Evolutionary conservation across 2,797 vertebrate genomes (phyloP).

Genomic region (Etheostoma nigrum): DNA sequence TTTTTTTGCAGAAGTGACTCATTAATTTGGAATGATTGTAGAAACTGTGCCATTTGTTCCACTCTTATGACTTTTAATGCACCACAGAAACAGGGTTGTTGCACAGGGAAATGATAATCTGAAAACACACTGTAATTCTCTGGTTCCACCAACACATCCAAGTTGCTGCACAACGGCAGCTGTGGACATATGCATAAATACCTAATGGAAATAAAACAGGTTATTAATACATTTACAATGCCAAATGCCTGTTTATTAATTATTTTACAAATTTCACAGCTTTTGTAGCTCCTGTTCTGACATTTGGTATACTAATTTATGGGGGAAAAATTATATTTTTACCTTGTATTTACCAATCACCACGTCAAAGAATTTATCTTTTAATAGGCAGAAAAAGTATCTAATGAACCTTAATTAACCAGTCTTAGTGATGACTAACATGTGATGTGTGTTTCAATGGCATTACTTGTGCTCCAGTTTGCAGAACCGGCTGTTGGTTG

Average conservation of each 20-base stretch:
- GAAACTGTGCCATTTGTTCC: conserved; percentile 81
- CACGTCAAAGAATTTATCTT: conserved; percentile 14
- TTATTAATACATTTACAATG: conserved; percentile 17
- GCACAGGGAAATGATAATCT: conserved; percentile 69
- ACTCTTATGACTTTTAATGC: conserved; percentile 78
- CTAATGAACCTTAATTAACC: conserved; percentile 31
- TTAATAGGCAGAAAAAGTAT: conserved; percentile 25
- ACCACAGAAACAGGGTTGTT: conserved; percentile 70
- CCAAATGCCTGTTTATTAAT: conserved; percentile 9
- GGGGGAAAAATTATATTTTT: neutral
- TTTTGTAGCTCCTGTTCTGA: conserved; percentile 9
- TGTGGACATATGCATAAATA: conserved; percentile 7
- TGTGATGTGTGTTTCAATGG: conserved; percentile 18
- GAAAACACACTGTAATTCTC: conserved; percentile 51
- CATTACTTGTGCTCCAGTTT: neutral
- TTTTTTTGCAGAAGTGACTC: conserved; percentile 76
- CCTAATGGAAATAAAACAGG: conserved; percentile 19
- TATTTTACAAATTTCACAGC: neutral
- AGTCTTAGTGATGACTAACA: conserved; percentile 22
- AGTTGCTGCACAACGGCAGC: conserved; percentile 19
- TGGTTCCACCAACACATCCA: conserved; percentile 40
- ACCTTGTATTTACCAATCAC: conserved; percentile 18
- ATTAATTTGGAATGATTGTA: conserved; percentile 79
- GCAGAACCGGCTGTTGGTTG: neutral
- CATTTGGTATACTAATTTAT: conserved; percentile 1